Percentiles rank a stretch among this genome's conserved stretches.
Conservation (phyloP, 2,888 invertebrate genomes). For the Desoria tigrina region DNA sequence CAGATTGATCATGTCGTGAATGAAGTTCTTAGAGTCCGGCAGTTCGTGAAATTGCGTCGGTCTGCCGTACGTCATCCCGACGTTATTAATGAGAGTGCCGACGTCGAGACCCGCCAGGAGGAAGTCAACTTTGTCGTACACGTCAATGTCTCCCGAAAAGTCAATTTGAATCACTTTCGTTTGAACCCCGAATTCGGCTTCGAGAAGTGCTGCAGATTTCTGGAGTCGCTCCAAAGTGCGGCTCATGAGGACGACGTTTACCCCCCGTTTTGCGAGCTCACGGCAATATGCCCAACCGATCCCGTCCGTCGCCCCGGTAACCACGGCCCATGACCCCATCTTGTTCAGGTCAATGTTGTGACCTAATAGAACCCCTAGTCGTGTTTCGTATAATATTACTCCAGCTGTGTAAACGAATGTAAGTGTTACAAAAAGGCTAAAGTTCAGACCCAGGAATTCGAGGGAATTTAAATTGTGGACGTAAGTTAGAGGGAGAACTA, state of each 20-base stretch:
- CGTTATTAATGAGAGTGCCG: too few relatives aligned
- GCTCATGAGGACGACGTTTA: slow-evolving; percentile 79
- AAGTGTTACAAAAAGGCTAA: too few relatives aligned
- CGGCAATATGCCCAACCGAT: slow-evolving; percentile 83
- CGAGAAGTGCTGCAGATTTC: slow-evolving; percentile 71
- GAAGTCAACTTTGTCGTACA: slow-evolving; percentile 71
- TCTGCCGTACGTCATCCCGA: too few relatives aligned
- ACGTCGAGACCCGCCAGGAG: slow-evolving; percentile 76
- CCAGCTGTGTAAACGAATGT: too few relatives aligned
- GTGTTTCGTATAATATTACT: slow-evolving; percentile 25
- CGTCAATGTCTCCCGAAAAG: slow-evolving; percentile 71
- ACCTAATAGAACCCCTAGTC: slow-evolving; percentile 13
- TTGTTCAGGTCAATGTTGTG: slow-evolving; percentile 34
- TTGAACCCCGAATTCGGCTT: slow-evolving; percentile 62
- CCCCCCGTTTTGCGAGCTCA: slow-evolving; percentile 73
- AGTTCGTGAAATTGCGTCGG: too few relatives aligned
- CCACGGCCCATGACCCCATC: slow-evolving; percentile 65
- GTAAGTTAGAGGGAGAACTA: too few relatives aligned
- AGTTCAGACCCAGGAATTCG: too few relatives aligned
- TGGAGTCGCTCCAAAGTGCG: slow-evolving; percentile 72
- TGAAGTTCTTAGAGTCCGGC: too few relatives aligned
- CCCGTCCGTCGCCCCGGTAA: slow-evolving; percentile 87
- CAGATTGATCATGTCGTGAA: slow-evolving; percentile 59
- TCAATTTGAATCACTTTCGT: slow-evolving; percentile 78
- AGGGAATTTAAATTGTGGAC: too few relatives aligned